phyloP scores from a whole-genome alignment of 2,797 vertebrate species.

The Ispidina picta region DNA sequence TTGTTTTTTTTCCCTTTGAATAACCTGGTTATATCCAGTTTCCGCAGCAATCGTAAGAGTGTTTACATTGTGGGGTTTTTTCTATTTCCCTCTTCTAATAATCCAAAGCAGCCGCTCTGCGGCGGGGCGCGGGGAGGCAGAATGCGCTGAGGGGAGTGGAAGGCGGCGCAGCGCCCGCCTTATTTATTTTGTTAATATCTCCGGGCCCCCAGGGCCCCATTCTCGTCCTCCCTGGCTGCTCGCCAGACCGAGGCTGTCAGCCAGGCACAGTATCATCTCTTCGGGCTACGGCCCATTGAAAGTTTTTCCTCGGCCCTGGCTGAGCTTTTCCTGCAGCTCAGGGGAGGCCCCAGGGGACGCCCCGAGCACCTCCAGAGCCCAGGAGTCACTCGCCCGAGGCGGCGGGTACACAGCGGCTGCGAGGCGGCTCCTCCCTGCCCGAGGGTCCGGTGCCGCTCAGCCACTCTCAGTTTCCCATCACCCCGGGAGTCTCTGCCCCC shows the following conservation, averaged over 20 bases:
- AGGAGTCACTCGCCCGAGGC: not conserved
- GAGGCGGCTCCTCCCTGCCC: not conserved
- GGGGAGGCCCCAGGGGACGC: not conserved
- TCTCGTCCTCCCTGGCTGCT: conserved; percentile 47
- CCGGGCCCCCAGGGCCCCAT: not conserved
- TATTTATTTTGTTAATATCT: conserved; percentile 43
- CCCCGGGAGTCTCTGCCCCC: fast-evolving
- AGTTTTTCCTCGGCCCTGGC: not conserved
- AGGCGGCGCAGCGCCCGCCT: conserved; percentile 14
- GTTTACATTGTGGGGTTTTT: conserved; percentile 15
- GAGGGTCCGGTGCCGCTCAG: not conserved
- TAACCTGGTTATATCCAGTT: conserved; percentile 37
- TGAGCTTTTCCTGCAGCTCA: not conserved
- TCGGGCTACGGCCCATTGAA: conserved; percentile 8
- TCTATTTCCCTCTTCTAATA: conserved; percentile 53
- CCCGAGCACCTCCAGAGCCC: fast-evolving
- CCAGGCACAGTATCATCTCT: not conserved
- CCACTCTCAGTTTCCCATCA: not conserved
- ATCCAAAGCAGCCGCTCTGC: conserved; percentile 54
- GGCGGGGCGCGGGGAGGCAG: conserved; percentile 41
- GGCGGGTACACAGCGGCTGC: fast-evolving
- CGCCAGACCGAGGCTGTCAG: conserved; percentile 57
- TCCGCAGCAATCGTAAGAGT: conserved; percentile 10
- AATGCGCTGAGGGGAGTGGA: conserved; percentile 15
- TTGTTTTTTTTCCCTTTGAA: not conserved